Conservation (phyloP, 2,888 invertebrate genomes). For the Chrysotoxum bicinctum region DNA sequence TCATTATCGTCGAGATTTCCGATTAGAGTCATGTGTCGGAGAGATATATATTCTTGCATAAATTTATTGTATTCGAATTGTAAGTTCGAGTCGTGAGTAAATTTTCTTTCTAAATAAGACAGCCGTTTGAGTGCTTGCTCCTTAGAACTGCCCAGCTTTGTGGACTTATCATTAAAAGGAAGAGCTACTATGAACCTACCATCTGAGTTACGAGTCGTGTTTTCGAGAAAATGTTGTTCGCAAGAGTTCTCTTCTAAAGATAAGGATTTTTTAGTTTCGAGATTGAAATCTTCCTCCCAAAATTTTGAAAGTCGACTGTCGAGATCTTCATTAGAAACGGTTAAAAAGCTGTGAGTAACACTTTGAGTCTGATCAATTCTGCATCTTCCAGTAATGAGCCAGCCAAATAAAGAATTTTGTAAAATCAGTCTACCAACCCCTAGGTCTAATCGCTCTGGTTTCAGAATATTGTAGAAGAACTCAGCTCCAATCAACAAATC, state of each 20-base stretch:
- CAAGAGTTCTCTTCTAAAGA: neutral
- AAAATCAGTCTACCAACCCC: neutral
- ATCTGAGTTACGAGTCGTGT: neutral
- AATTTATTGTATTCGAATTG: too few relatives aligned
- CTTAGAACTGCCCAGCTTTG: neutral
- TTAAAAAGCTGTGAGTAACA: too few relatives aligned
- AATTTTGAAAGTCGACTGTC: too few relatives aligned
- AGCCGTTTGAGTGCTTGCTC: too few relatives aligned
- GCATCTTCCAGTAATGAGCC: too few relatives aligned
- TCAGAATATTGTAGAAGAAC: neutral
- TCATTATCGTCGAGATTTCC: neutral
- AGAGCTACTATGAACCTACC: neutral
- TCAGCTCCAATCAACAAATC: constrained; percentile 21
- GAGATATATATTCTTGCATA: too few relatives aligned
- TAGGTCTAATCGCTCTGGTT: constrained; percentile 19
- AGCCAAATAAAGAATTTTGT: too few relatives aligned
- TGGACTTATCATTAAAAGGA: neutral
- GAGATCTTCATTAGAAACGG: too few relatives aligned
- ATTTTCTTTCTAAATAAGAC: too few relatives aligned
- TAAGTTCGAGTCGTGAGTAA: too few relatives aligned
- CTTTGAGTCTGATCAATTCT: too few relatives aligned
- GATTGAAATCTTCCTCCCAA: neutral
- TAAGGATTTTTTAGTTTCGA: neutral
- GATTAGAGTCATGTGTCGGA: neutral
- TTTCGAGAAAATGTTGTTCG: neutral